Conservation (phyloP, 2,797 vertebrate species). For the Crenichthys baileyi region DNA sequence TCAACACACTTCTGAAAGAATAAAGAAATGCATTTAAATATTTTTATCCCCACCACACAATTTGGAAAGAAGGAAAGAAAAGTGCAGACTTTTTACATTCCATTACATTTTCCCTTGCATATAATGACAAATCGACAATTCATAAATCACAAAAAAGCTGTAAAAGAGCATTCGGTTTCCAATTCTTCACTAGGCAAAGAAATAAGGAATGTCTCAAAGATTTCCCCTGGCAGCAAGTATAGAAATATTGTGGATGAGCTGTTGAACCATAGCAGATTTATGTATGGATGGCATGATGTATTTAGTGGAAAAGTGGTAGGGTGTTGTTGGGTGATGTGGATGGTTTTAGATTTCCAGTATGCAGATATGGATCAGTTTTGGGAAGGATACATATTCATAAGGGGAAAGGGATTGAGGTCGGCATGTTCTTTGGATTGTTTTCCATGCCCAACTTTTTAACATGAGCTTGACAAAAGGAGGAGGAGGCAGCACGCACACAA, state of each 20-base stretch:
- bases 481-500: constrained; percentile 5
- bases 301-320: constrained; percentile 40
- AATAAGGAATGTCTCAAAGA: constrained; percentile 3
- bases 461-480: constrained; percentile 29
- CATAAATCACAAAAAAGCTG: constrained; percentile 29
- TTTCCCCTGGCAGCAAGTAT: constrained; percentile 13
- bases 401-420: constrained; percentile 75
- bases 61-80: not conserved
- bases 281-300: constrained; percentile 55
- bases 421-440: constrained; percentile 72
- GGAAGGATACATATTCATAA: constrained; percentile 74
- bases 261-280: constrained; percentile 60
- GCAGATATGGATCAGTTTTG: constrained; percentile 76
- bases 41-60: constrained; percentile 19
- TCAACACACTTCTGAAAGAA: constrained; percentile 29
- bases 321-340: constrained; percentile 20
- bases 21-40: constrained; percentile 36
- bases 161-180: constrained; percentile 38
- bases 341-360: constrained; percentile 58
- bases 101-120: constrained; percentile 41
- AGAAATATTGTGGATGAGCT: constrained; percentile 55
- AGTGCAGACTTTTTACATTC: constrained; percentile 21
- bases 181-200: constrained; percentile 17
- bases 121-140: constrained; percentile 22
- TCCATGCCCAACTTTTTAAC: constrained; percentile 43